A percentile compares a stretch with the other conserved stretches of the same genome.
Conservation (phyloP, 1,140 invertebrate species). For the Archivesica marissinica region DNA sequence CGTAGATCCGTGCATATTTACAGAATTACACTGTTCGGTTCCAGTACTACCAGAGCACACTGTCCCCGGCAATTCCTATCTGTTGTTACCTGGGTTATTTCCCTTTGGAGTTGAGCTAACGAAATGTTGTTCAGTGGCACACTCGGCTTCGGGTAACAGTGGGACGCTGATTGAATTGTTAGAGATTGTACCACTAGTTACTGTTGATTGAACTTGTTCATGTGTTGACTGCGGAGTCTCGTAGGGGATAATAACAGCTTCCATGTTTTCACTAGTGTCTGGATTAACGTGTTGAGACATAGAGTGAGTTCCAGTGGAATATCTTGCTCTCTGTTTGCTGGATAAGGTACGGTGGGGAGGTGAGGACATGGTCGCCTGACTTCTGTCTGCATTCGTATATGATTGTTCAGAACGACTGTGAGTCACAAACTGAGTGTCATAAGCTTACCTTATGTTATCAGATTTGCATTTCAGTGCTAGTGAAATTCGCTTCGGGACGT, state of each 20-base stretch:
- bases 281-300: too few species aligned
- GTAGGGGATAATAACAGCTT: not conserved
- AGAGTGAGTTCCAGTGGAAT: too few species aligned
- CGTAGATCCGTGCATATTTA: too few species aligned
- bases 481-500: not conserved
- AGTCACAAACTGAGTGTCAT: not conserved
- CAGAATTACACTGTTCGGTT: not conserved
- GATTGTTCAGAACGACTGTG: not conserved
- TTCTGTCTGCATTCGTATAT: not conserved
- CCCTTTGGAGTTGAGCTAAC: not conserved
- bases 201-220: not conserved
- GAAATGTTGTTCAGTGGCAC: not conserved
- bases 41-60: not conserved
- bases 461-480: not conserved
- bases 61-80: not conserved
- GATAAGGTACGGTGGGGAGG: too few species aligned
- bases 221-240: not conserved
- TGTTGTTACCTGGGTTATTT: not conserved
- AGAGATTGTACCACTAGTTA: too few species aligned
- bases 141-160: not conserved
- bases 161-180: not conserved
- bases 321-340: too few species aligned
- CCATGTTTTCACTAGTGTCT: too few species aligned
- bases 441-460: not conserved
- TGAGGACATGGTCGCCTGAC: not conserved